A percentile compares a stretch with the other conserved stretches of the same genome.
These are phyloP conservation scores for Parthenolecanium corni DNA, from an alignment of 2,888 invertebrate species.

Conservation along the genomic window DNA sequence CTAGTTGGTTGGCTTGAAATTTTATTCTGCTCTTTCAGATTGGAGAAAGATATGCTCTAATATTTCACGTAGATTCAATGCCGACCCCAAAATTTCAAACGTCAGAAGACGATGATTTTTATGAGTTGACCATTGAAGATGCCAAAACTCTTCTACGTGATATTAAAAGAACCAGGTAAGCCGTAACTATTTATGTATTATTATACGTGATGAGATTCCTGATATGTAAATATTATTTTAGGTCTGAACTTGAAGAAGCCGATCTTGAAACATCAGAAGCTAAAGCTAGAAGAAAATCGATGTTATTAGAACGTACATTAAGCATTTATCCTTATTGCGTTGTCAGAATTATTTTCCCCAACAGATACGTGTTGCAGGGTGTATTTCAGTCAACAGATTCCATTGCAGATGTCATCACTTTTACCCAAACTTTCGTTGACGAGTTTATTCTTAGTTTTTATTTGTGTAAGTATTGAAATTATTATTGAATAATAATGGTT, in stretches of 20 bases:
- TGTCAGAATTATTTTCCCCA: constrained; percentile 76
- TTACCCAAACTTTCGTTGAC: constrained; percentile 58
- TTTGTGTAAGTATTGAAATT: constrained; percentile 54
- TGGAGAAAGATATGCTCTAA: constrained; percentile 61
- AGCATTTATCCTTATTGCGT: constrained; percentile 63
- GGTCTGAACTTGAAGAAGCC: constrained; percentile 54
- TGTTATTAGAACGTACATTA: constrained; percentile 46
- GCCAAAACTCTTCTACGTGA: constrained; percentile 62
- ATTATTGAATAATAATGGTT: too few relatives aligned
- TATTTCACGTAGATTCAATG: constrained; percentile 53
- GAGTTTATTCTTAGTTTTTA: constrained; percentile 56
- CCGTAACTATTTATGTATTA: neutral
- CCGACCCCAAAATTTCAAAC: constrained; percentile 48
- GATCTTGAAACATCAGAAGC: constrained; percentile 58
- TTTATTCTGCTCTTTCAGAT: constrained; percentile 42
- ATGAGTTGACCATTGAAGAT: constrained; percentile 72
- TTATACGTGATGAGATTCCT: neutral
- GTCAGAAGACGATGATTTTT: constrained; percentile 76
- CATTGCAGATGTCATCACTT: constrained; percentile 56
- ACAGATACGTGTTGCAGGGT: constrained; percentile 73
- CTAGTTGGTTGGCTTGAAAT: neutral
- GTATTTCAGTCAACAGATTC: constrained; percentile 67
- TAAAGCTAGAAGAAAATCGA: constrained; percentile 48
- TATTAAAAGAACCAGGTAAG: constrained; percentile 47
- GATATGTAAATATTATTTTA: constrained; percentile 31